Base-by-base conservation (phyloP, 1,140 invertebrate species). In the Eciton burchellii region DNA sequence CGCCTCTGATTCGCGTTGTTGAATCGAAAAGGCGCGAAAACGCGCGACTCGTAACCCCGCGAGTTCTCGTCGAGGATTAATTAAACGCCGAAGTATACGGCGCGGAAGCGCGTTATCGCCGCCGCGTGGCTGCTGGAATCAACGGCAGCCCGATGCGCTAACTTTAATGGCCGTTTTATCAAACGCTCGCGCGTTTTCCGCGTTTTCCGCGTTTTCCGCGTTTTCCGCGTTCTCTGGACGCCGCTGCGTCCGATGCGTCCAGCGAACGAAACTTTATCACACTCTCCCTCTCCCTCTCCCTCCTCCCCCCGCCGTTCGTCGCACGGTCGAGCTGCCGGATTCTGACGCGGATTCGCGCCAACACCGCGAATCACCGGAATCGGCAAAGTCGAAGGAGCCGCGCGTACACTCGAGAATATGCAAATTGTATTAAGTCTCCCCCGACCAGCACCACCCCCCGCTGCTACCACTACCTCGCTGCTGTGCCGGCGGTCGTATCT, bases 341-440 rank as follows among this genome's bases (percentile, higher is more conserved):
- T 14, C 14, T 16, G 14, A 24, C 21, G 21, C 60, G 49, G 68
- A 68, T 68, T 77, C 21, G 74, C 49, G 73, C 16, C 9, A 8
- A 52, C n/a, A 19, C 45, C 65, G 47, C 16, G 47, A 35, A 54
- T 54, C 52, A 6, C 72, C 26, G 35, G 49, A 41, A n/a, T 70
- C 41, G 52, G 21, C 43, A n/a, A 35, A 6, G 35, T n/a, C 49
- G 19, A 59, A 81, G 52, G 52, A 49, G 56, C 24, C 63, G 41
- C n/a, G 26, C 41, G 3, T 77, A 71, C 74, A 76, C 70, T 66
- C 68, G 84, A 88, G 81, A 87, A 91, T 92, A 92, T 92, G 91
- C 90, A 92, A 92, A 92, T 92, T 92, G 89, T 91, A 89, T 89
- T 89, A 89, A 89, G 85, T 88, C 85, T 85, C 47, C 56, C 72